Percentiles rank a stretch among this genome's conserved stretches.
These are phyloP conservation scores for Hyperoplus lanceolatus DNA, from an alignment of 2,797 vertebrate species.

Conservation along the genomic window DNA sequence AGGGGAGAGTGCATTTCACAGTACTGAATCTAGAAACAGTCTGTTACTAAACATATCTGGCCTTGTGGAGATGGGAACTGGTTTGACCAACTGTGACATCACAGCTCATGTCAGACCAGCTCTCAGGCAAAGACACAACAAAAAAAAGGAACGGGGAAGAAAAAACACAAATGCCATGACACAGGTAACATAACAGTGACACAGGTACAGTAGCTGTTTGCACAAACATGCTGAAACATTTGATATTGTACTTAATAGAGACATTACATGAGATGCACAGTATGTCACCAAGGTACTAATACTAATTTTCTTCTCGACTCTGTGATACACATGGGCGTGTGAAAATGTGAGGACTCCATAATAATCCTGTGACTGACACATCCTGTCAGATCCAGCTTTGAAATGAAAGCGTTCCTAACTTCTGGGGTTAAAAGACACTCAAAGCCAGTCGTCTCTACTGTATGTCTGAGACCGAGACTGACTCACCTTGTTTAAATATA, in stretches of 20 bases:
- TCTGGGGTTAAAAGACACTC: constrained; percentile 2
- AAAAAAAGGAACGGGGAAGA: not conserved
- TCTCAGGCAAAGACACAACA: constrained; percentile 31
- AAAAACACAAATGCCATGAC: not conserved
- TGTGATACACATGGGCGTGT: constrained; percentile 5
- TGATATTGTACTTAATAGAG: not conserved
- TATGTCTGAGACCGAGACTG: constrained; percentile 17
- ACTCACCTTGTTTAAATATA: constrained; percentile 40
- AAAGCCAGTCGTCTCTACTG: not conserved
- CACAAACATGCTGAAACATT: not conserved
- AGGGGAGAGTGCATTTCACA: not conserved
- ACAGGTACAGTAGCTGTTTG: not conserved
- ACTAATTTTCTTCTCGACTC: not conserved
- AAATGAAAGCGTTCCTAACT: not conserved
- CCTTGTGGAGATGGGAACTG: constrained; percentile 54
- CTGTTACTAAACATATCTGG: constrained; percentile 25
- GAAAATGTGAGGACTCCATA: not conserved
- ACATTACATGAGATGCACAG: not conserved
- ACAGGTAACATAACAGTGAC: not conserved
- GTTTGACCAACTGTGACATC: constrained; percentile 58
- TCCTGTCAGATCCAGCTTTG: constrained; percentile 1
- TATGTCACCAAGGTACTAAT: not conserved
- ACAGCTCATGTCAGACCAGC: constrained; percentile 47
- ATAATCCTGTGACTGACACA: not conserved
- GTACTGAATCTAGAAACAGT: constrained; percentile 42